Base-by-base conservation (phyloP, 2,113 vertebrate genomes). In the Arvicanthis niloticus region DNA sequence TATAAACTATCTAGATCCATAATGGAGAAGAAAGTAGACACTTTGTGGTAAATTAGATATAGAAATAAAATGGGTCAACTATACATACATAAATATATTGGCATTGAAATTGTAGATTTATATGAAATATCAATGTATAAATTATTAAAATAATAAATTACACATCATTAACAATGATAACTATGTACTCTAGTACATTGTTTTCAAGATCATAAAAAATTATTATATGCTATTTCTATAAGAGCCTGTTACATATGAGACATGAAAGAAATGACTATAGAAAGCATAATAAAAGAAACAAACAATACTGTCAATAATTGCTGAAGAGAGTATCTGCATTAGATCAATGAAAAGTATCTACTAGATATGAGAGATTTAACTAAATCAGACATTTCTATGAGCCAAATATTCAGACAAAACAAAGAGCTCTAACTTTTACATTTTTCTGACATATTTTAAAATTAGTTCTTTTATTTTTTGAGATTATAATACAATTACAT, bases 1-100 rank as follows among this genome's bases (percentile, higher is more conserved):
- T 65, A 24, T 16, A 85, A 67, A n/a, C 2, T 22, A 68, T 22
- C 0, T 1, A 0, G 22, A 11, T 53, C 12, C 48, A 24, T 34
- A 22, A 65, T 45, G 3, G 2, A 76, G 21, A 22, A 85, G 21
- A 73, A 2, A 4, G 21, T 16, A 26, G 24, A 75, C 11, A 62
- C 34, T 8, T 31, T n/a, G 3, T 58, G 48, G 7, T 31, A 6
- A 1, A 7, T 3, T 9, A 68, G 5, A 26, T 21, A 29, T 81
- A n/a, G 73, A n/a, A 37, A 22, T 70, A 24, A 26, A 56, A 16
- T 70, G 6, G 24, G 3, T 60, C 58, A 65, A 58, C 40, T 84
- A 62, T 7, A 60, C 7, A 13, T 15, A 80, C 16, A 56, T 13
- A 16, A 53, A 53, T n/a, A 94, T 5, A 37, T 11, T 75, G 7